These are phyloP conservation scores for Strigamia crassipes DNA, from an alignment of 2,888 invertebrate genomes.

Conservation along the genomic window DNA sequence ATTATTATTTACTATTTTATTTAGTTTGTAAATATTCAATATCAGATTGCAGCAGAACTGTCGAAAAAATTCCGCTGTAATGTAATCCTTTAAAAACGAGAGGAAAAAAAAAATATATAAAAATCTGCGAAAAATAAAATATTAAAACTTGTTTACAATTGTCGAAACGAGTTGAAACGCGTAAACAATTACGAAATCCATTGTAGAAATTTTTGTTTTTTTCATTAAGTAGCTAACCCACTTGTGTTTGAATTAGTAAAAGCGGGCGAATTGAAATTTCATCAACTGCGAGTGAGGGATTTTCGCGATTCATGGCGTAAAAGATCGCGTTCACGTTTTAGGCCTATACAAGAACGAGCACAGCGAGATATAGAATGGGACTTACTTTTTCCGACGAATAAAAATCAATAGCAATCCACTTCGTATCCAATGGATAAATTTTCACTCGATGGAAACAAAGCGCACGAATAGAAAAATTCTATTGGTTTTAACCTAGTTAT, in stretches of 20 bases:
- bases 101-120: background rate
- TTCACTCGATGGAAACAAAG: background rate
- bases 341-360: background rate
- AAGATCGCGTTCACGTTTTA: constrained; percentile 5
- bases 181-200: background rate
- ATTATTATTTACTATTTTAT: background rate
- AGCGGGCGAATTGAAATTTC: background rate
- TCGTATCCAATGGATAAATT: background rate
- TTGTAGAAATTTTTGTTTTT: background rate
- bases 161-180: background rate
- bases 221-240: background rate
- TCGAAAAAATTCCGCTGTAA: background rate
- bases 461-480: background rate
- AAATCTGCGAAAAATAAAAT: background rate
- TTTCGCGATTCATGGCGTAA: constrained; percentile 8
- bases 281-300: background rate
- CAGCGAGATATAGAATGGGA: background rate
- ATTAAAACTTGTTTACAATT: constrained; percentile 5
- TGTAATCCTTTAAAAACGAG: background rate
- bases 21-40: background rate
- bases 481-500: constrained; percentile 11
- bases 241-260: no score
- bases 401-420: background rate
- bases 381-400: background rate
- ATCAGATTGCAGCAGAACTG: background rate